Base-by-base conservation (phyloP, 2,888 invertebrate species). In the Philopedon plagiatum region DNA sequence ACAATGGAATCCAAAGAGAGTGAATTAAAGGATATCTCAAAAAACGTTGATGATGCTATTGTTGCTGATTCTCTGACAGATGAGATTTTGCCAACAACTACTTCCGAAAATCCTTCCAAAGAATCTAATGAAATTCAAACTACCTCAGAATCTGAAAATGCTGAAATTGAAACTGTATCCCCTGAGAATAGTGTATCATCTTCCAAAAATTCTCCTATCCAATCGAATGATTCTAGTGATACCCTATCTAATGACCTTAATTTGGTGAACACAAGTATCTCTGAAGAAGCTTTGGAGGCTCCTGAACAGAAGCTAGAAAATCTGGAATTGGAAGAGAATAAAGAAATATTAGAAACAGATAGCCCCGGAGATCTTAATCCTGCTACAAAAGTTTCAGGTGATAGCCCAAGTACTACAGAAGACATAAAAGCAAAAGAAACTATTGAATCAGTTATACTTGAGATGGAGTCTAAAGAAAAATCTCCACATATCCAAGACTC, bases 151-250 rank as follows among this genome's bases (percentile, higher is more conserved):
- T 15, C 34, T 56, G 74, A 75, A 58, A 51, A 54, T 49, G 26
- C 66, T 11, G 74, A 72, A 11, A 69, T 60, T 44, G 76, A 78
- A 62, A 76, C 67, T 69, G 65, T 76, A 37, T 77, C 76, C 1
- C 75, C 77, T 18, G 77, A 77, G 71, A 76, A 62, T n/a, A 78
- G 76, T 58, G 75, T 76, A 29, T 65, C 67, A 13, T 75, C 74
- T 29, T 73, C 76, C n/a, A 77, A 77, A 0, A 61, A 8, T 61
- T 41, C 63, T 18, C 7, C 65, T 29, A 56, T 15, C n/a, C 32
- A 49, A 29, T 34, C 49, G 11, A 57, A 8, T 66, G 60, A 63
- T 44, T 65, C 71, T 13, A 58, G 57, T 41, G 76, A 73, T 29
- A 34, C 26, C 13, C 46, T 8, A 15, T 29, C 46, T n/a, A 18